Evolutionary conservation across 2,113 vertebrate genomes (phyloP).

Genomic region (Prunella fulvescens): DNA sequence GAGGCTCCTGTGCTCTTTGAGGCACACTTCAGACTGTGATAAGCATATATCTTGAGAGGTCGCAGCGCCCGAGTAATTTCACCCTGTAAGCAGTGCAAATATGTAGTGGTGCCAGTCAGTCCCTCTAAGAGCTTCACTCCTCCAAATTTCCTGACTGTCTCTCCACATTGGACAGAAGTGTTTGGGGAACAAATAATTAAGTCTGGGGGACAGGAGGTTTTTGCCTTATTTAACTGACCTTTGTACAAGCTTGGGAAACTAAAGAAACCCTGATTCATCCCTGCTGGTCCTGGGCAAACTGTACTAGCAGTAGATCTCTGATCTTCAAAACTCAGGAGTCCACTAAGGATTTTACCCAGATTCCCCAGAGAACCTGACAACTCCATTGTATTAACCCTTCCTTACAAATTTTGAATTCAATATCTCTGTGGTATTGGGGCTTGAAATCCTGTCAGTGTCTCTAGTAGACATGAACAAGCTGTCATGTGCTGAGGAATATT

Average conservation of each 20-base stretch:
- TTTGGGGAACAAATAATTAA: neutral
- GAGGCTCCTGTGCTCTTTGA: neutral
- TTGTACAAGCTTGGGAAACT: neutral
- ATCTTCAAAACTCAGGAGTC: neutral
- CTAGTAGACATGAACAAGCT: neutral
- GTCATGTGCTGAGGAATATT: neutral
- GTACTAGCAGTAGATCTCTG: neutral
- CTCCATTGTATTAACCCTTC: neutral
- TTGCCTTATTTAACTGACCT: neutral
- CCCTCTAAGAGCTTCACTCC: neutral
- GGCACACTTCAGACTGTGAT: neutral
- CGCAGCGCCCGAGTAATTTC: neutral
- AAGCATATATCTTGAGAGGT: conserved; percentile 1
- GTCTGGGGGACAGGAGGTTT: neutral
- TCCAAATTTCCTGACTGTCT: neutral
- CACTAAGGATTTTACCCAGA: neutral
- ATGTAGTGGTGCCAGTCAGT: neutral
- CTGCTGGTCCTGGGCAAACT: neutral
- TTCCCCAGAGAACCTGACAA: neutral
- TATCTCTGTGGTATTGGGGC: neutral
- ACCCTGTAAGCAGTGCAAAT: neutral
- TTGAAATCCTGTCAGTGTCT: neutral
- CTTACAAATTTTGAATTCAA: neutral
- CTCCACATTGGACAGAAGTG: neutral
- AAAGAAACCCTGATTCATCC: neutral